Conservation (phyloP, 2,113 vertebrate species). For the Lonchura striata region DNA sequence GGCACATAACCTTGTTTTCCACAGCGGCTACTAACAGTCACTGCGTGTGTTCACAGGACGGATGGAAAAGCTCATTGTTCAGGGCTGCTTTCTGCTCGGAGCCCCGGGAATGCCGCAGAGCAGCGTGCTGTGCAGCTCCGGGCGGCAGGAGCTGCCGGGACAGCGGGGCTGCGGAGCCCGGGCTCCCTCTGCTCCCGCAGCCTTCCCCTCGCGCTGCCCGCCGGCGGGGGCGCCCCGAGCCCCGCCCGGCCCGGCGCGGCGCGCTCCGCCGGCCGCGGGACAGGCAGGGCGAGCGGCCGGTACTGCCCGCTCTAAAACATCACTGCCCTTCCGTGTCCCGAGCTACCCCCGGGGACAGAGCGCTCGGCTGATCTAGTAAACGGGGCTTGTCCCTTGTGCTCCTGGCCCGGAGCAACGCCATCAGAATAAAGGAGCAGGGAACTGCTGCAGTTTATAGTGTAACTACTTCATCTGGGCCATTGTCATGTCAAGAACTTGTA, state of each 20-base stretch:
- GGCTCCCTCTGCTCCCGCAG: no score
- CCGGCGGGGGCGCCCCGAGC: no score
- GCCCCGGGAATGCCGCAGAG: background rate
- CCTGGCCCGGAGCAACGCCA: background rate
- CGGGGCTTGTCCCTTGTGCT: background rate
- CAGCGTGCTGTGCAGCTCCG: background rate
- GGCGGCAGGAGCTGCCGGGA: background rate
- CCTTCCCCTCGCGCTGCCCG: no score
- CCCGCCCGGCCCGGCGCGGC: no score
- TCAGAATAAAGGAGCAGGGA: background rate
- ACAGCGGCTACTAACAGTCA: background rate
- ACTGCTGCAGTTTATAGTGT: background rate
- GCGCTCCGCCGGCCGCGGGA: background rate
- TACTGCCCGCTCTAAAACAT: rapidly evolving
- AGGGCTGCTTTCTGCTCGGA: background rate
- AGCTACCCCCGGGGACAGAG: no score
- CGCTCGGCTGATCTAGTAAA: background rate
- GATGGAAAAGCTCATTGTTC: background rate
- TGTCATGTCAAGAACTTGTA: background rate
- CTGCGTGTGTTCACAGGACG: background rate
- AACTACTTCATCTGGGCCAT: background rate
- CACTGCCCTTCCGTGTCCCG: no score
- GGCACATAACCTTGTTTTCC: background rate
- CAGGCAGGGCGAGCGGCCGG: background rate
- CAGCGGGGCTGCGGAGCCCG: rapidly evolving